These are phyloP conservation scores for Torymus aiolomorphi DNA, from an alignment of 2,888 invertebrate species.

Conservation along the genomic window DNA sequence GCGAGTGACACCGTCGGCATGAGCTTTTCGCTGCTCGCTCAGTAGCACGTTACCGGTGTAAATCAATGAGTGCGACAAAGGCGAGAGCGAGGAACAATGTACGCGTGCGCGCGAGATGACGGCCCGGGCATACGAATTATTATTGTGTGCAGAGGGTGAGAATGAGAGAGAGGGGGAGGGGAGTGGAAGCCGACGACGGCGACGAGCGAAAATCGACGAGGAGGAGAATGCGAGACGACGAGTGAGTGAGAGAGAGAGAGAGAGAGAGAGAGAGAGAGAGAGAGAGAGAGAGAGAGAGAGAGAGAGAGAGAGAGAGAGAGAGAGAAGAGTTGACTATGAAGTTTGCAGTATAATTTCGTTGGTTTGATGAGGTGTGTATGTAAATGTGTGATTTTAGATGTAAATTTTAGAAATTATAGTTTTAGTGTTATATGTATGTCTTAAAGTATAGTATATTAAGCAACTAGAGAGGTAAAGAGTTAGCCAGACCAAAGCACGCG, in stretches of 20 bases:
- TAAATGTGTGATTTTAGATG: too few species aligned
- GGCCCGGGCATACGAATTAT: conserved; percentile 43
- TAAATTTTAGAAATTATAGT: too few species aligned
- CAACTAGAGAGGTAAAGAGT: too few species aligned
- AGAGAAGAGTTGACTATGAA: too few species aligned
- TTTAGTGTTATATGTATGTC: too few species aligned
- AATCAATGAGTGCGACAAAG: conserved; percentile 47
- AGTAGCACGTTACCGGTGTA: conserved; percentile 52
- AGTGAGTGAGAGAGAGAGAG: too few species aligned
- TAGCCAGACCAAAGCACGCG: too few species aligned
- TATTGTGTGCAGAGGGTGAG: conserved; percentile 13
- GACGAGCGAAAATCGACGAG: conserved; percentile 17
- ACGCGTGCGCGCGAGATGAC: conserved; percentile 31
- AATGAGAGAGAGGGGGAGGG: not conserved
- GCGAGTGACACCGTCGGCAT: conserved; percentile 18
- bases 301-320: too few species aligned
- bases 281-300: too few species aligned
- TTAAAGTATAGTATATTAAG: too few species aligned
- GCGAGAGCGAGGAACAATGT: not conserved
- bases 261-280: too few species aligned
- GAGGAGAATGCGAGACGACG: conserved; percentile 3
- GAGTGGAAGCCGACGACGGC: not conserved
- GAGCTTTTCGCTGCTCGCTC: conserved; percentile 8
- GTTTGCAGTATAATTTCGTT: conserved; percentile 19
- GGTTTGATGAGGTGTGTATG: conserved; percentile 1